A percentile compares a stretch with the other conserved stretches of the same genome.
These are phyloP conservation scores for Cnemophilus loriae DNA, from an alignment of 2,113 vertebrate species.

Conservation along the genomic window DNA sequence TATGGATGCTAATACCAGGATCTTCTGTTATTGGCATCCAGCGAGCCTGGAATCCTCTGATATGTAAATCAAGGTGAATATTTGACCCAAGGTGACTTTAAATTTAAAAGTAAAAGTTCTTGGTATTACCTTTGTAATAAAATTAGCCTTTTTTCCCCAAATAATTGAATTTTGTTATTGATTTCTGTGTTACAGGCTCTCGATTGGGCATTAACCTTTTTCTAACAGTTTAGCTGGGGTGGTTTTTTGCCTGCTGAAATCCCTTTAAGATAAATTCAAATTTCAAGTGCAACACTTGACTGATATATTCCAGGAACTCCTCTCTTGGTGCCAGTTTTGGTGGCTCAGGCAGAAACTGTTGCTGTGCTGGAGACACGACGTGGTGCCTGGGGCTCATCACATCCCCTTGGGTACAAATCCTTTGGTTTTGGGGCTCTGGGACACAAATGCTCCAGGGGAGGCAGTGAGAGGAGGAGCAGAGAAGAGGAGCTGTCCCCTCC, in stretches of 20 bases:
- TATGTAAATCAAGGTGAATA: background rate
- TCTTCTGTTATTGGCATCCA: background rate
- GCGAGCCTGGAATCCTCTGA: background rate
- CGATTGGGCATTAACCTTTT: conserved; percentile 25
- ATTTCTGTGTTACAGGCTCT: background rate
- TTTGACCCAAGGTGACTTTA: background rate
- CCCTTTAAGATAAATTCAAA: background rate
- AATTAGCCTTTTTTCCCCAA: background rate
- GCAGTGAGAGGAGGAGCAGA: background rate
- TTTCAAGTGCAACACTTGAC: background rate
- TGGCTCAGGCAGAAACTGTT: background rate
- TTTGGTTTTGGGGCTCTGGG: background rate
- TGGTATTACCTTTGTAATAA: background rate
- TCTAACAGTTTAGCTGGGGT: background rate
- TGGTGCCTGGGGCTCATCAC: background rate
- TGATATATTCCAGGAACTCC: background rate
- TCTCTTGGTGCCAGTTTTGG: background rate
- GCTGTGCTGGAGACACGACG: background rate
- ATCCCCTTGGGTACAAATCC: background rate
- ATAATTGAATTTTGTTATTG: conserved; percentile 33
- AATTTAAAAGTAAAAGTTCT: background rate
- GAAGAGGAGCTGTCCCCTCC: background rate
- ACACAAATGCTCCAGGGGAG: background rate
- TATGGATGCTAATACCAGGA: no score
- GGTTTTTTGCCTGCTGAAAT: background rate